Evolutionary conservation across 1,140 invertebrate genomes (phyloP), one percentile per base, ranked within the genome.

Genomic region (Neoseiulus cucumeris): DNA sequence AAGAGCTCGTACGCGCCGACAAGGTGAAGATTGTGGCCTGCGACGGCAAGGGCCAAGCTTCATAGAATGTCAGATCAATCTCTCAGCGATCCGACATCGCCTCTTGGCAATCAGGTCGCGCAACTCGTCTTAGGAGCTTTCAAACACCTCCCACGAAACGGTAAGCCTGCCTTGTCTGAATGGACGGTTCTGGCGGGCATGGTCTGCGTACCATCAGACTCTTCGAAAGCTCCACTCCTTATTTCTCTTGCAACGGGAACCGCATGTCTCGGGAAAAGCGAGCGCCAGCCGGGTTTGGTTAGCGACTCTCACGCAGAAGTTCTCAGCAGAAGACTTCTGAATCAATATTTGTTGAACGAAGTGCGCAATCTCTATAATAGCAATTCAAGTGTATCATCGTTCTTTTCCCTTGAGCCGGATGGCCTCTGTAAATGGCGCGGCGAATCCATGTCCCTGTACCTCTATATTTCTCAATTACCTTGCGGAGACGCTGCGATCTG

Each of bases 11-110:
- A 12, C 87, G 87, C 76, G 89, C 96, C 29, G 90, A 95, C 72
- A 96, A 94, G 82, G 89, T 99, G 2, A 98, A 98, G 81, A 96
- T 99, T 76, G 95, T 99, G 64, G 95, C 95, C 1, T 98, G 95
- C 80, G 95, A 99, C 83, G 95, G 25, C 51, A 59, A 33, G 33
- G 51, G 25, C 22, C 51, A 59, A 9, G 51, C 25, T 17, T 18
- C 51, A 1, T 59, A 59, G 51, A 47, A 28, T 47, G 45, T 14
- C 18, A 4, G 45, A 14, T 14, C 45, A 39, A 6, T 9, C 33
- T 39, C 4, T 4, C 33, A 9, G 9, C 33, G 33, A 39, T 39
- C 9, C 33, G 33, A 9, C 33, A 9, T 39, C 33, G 33, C 4
- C 33, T 6, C 9, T 39, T 4, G 33, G 33, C 33, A 39, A 39